Conservation (phyloP, 2,888 invertebrate genomes). For the Neuroscelio doddi region DNA sequence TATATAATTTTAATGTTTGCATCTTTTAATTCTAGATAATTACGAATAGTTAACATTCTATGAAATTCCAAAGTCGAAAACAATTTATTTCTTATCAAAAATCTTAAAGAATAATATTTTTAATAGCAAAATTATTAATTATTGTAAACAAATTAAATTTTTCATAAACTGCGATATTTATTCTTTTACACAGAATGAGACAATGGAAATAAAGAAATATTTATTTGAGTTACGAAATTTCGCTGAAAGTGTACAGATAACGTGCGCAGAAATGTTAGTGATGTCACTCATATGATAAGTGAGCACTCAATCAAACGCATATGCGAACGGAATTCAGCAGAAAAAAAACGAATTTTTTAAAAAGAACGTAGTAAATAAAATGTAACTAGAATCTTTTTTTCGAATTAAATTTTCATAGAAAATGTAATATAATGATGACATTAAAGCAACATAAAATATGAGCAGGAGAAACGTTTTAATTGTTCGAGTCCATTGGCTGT, state of each 20-base stretch:
- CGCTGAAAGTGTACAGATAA: neutral
- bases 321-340: neutral
- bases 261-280: neutral
- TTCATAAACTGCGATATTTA: too few relatives aligned
- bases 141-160: too few relatives aligned
- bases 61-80: too few relatives aligned
- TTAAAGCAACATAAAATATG: neutral
- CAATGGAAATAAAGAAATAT: neutral
- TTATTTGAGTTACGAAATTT: conserved; percentile 4
- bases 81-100: too few relatives aligned
- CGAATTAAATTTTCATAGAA: neutral
- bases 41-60: neutral
- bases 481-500: conserved; percentile 3
- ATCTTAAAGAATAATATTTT: too few relatives aligned
- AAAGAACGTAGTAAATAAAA: too few relatives aligned
- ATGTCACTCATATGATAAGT: neutral
- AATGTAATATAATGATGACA: neutral
- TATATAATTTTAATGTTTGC: neutral
- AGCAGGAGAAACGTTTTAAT: conserved; percentile 4
- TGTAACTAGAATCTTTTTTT: neutral
- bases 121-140: too few relatives aligned
- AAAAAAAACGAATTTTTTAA: neutral
- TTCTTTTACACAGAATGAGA: too few relatives aligned
- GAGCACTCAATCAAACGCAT: neutral
- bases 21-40: neutral